A percentile compares a stretch with the other conserved stretches of the same genome.
phyloP scores from a whole-genome alignment of 1,140 invertebrate species.

The Laupala kohalensis region DNA sequence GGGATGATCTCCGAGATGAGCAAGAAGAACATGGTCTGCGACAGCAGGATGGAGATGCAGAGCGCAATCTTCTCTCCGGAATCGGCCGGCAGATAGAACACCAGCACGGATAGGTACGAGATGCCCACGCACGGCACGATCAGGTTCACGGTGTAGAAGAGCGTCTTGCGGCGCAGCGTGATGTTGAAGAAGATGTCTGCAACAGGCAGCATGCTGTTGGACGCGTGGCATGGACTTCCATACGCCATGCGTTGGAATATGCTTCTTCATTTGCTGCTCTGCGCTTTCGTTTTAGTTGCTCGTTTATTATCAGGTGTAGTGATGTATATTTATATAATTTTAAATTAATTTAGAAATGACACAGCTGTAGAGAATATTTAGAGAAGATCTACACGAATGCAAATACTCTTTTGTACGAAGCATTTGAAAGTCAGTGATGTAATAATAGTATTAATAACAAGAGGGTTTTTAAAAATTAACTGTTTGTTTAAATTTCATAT shows the following conservation, averaged over 20 bases:
- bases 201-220: background rate
- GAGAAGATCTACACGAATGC: no score
- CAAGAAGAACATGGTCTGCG: conserved; percentile 98
- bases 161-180: conserved; percentile 80
- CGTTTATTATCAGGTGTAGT: no score
- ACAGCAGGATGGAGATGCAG: conserved; percentile 95
- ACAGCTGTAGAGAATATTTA: no score
- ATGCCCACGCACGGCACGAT: conserved; percentile 91
- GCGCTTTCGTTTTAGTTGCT: no score
- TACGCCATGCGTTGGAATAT: background rate
- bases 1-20: conserved; percentile 97
- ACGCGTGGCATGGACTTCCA: background rate
- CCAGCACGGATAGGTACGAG: conserved; percentile 78
- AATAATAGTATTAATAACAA: no score
- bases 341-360: no score
- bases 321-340: no score
- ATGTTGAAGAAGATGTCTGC: conserved; percentile 97
- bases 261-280: no score
- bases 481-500: no score
- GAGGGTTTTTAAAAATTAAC: no score
- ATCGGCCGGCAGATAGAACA: conserved; percentile 96
- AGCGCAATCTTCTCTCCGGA: conserved; percentile 97
- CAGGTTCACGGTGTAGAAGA: conserved; percentile 93
- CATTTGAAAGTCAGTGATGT: no score
- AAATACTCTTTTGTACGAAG: no score